Evolutionary conservation across 2,888 invertebrate species (phyloP), one percentile per base, ranked within the genome.

Genomic region (Lymantria dispar): DNA sequence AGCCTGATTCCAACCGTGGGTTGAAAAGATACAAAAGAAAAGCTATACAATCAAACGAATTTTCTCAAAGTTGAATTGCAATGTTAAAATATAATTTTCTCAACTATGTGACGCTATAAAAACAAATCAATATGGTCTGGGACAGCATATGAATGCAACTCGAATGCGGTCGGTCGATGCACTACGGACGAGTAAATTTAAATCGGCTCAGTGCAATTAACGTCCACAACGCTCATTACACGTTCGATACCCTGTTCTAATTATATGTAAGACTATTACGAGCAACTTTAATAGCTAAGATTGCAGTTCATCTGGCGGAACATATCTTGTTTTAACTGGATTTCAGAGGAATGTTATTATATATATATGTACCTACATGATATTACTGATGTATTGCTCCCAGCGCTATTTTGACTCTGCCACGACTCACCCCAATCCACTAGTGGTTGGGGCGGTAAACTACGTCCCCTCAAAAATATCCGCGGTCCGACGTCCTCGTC

Each of bases 81-180:
- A 1, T 33, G 1, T 33, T 10, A 2, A 33, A 33, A 33, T 33
- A 33, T 22, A 2, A 22, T 22, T 22, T 22, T 22, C 22, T 11
- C 36, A 36, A 39, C 13, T 37, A 7, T 36, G 8, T 33, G 10
- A n/a, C 14, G 7, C 13, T 3, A 36, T 15, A 14, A 0, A 47
- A 10, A 8, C 8, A 22, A 15, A 15, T 1, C 22, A 42, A 37
- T 42, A 45, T 13, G 36, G 37, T 50, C 37, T 37, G 42, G 45
- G 12, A 8, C 30, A 45, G 31, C 47, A 33, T 54, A 54, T 57
- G 56, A 62, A 57, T 40, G 54, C 60, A 54, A 49, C 54, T 53
- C 37, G 62, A 64, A 66, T 54, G 73, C 78, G 85, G 86, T 83
- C 78, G 85, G 86, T 83, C 84, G 73, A 77, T 74, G 80, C 83